Evolutionary conservation across 1,140 invertebrate genomes (phyloP).

Genomic region (Zaprionus gabonicus): DNA sequence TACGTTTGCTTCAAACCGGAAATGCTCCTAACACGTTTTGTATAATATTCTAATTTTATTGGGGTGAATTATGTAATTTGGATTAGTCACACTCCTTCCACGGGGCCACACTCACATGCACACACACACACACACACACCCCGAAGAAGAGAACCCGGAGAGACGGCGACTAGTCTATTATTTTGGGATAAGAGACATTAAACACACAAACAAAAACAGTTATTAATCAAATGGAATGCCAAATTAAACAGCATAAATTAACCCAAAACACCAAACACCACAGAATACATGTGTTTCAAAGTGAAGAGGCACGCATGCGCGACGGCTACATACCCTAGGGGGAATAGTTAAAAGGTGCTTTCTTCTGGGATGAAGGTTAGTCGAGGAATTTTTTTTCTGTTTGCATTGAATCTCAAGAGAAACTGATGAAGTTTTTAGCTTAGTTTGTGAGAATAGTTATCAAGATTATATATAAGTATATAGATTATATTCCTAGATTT

Average conservation of each 20-base stretch:
- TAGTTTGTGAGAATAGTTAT: neutral
- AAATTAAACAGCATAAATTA: conserved; percentile 71
- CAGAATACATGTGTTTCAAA: conserved; percentile 48
- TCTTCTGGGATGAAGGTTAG: too few relatives aligned
- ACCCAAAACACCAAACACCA: conserved; percentile 32
- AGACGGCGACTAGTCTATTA: neutral
- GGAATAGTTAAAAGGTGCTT: too few relatives aligned
- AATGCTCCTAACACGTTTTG: neutral
- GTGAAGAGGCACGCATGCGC: neutral
- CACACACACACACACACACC: conserved; percentile 35
- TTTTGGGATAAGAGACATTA: conserved; percentile 26
- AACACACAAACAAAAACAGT: conserved; percentile 36
- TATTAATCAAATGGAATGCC: conserved; percentile 74
- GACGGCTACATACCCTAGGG: neutral
- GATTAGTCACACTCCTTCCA: conserved; percentile 54
- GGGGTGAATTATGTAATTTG: conserved; percentile 47
- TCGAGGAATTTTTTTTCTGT: too few relatives aligned
- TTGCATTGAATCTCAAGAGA: neutral
- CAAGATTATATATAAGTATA: too few relatives aligned
- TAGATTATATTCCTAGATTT: too few relatives aligned
- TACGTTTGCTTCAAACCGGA: too few relatives aligned
- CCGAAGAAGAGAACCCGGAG: conserved; percentile 9
- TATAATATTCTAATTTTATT: neutral
- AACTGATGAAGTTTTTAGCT: neutral
- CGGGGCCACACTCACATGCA: conserved; percentile 29